Percentiles rank a stretch among this genome's conserved stretches.
phyloP scores from a whole-genome alignment of 23 tunicate genomes.

The Halocynthia roretzi region DNA sequence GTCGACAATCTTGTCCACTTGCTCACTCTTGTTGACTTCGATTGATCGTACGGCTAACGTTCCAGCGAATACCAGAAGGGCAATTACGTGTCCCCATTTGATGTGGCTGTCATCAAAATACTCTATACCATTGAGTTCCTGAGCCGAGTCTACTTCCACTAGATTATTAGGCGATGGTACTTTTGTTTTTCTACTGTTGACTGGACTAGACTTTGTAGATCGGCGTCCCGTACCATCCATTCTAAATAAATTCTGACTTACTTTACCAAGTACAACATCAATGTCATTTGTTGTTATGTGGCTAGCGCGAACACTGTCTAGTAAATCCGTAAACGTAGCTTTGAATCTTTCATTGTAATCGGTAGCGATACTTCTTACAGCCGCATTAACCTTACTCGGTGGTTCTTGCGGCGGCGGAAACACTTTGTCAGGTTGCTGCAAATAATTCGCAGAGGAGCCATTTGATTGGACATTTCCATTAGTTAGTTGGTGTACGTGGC shows the following conservation, averaged over 20 bases:
- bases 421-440: no score
- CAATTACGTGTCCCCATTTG: conserved; percentile 58
- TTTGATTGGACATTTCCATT: no score
- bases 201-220: neutral
- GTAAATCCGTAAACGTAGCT: conserved; percentile 48
- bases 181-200: conserved; percentile 6
- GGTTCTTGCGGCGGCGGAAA: conserved; percentile 26
- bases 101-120: conserved; percentile 40
- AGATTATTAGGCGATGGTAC: conserved; percentile 19
- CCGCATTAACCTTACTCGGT: conserved; percentile 25
- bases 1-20: conserved; percentile 45
- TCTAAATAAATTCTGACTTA: conserved; percentile 12
- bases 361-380: conserved; percentile 33
- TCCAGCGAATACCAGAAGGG: conserved; percentile 45
- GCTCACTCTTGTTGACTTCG: conserved; percentile 18
- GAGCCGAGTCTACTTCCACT: neutral
- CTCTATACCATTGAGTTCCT: neutral
- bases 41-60: conserved; percentile 47
- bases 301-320: conserved; percentile 29
- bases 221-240: neutral
- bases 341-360: conserved; percentile 48
- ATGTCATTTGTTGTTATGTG: conserved; percentile 9
- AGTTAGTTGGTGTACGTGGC: no score
- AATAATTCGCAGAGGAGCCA: no score
- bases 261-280: conserved; percentile 6